These are phyloP conservation scores for Pelosia muscerda DNA, from an alignment of 2,888 invertebrate genomes.

Conservation along the genomic window DNA sequence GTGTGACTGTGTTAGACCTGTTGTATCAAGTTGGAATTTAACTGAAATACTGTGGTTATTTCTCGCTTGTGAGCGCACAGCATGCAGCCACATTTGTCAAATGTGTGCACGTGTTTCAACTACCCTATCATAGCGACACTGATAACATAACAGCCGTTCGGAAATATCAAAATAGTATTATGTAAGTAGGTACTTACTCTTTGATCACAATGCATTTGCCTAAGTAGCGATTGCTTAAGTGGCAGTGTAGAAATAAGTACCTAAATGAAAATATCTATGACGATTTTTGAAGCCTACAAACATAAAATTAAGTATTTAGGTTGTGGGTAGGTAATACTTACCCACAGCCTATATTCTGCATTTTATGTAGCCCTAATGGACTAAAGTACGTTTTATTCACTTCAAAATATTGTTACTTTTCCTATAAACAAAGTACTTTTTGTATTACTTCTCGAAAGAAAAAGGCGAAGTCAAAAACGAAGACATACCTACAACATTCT, in stretches of 20 bases:
- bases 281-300: background rate
- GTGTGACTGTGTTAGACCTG: constrained; percentile 45
- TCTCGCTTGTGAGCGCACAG: constrained; percentile 38
- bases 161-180: background rate
- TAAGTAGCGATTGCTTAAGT: background rate
- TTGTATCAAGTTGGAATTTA: constrained; percentile 45
- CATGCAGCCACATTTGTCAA: constrained; percentile 51
- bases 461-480: too few relatives aligned
- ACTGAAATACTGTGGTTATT: constrained; percentile 62
- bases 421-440: background rate
- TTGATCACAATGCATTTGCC: constrained; percentile 8
- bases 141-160: constrained; percentile 7
- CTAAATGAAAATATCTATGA: background rate
- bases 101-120: constrained; percentile 50
- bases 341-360: too few relatives aligned
- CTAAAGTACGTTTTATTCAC: background rate
- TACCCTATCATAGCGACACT: constrained; percentile 18
- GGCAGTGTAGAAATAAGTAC: too few relatives aligned
- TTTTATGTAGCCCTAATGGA: too few relatives aligned
- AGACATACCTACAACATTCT: too few relatives aligned
- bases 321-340: background rate
- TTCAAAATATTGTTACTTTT: background rate
- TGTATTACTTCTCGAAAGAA: too few relatives aligned
- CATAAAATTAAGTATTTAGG: background rate
- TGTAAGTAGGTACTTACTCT: too few relatives aligned